Percentiles rank a stretch among this genome's conserved stretches.
Conservation (phyloP, 2,797 vertebrate species). For the Rhincodon typus region DNA sequence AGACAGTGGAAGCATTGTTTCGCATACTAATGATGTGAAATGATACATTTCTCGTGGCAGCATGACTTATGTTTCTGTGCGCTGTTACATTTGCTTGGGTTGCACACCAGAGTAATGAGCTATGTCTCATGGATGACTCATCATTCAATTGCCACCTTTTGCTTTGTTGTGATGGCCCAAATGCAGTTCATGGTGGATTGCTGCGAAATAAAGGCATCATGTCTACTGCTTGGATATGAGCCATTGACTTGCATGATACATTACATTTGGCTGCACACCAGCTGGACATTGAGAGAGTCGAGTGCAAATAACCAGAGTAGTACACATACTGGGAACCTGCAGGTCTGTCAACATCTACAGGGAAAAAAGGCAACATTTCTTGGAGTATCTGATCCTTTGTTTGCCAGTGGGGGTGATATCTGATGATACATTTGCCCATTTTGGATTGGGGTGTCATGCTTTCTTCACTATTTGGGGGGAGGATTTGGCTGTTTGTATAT, state of each 20-base stretch:
- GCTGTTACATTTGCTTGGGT: background rate
- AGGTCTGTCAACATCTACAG: background rate
- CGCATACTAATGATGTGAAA: background rate
- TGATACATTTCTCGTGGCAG: background rate
- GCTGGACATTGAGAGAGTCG: background rate
- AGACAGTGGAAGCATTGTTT: background rate
- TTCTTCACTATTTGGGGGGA: background rate
- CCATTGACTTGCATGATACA: background rate
- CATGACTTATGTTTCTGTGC: background rate
- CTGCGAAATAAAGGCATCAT: background rate
- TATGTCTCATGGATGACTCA: background rate
- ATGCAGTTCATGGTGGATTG: background rate
- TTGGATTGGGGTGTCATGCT: background rate
- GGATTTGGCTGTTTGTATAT: background rate
- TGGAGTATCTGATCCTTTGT: background rate
- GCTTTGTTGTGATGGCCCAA: background rate
- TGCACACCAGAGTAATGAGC: background rate
- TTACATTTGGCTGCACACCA: background rate
- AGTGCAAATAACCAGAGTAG: background rate
- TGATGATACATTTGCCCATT: background rate
- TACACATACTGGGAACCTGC: background rate
- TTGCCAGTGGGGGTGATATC: background rate
- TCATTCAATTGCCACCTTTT: background rate
- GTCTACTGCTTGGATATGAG: background rate
- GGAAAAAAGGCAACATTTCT: background rate